These are phyloP conservation scores for Malurus elegans DNA, from an alignment of 2,113 vertebrate species.

Conservation along the genomic window DNA sequence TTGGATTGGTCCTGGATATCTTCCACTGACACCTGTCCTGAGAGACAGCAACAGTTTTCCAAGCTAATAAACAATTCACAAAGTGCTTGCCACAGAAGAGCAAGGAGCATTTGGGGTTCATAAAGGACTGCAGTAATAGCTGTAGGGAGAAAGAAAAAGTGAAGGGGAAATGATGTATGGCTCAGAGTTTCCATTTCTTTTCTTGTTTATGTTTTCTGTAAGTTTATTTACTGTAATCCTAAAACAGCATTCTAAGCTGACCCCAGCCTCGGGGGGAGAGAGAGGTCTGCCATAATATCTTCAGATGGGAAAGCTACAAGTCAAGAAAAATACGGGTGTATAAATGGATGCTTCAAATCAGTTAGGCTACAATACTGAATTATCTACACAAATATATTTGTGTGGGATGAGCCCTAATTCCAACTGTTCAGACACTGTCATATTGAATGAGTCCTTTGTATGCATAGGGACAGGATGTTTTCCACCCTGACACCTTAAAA, in stretches of 20 bases:
- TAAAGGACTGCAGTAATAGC: neutral
- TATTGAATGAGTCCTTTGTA: neutral
- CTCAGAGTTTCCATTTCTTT: neutral
- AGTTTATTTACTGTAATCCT: conserved; percentile 35
- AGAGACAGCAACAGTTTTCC: conserved; percentile 28
- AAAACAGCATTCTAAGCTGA: neutral
- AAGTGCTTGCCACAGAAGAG: conserved; percentile 4
- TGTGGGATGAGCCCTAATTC: neutral
- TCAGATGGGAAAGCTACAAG: neutral
- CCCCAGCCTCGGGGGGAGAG: neutral
- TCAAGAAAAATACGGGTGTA: neutral
- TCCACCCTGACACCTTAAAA: conserved; percentile 31
- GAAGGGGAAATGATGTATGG: neutral
- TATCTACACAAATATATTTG: neutral
- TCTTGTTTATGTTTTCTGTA: neutral
- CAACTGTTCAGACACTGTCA: neutral
- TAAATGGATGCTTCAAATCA: neutral
- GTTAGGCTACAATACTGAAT: neutral
- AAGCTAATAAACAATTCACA: conserved; percentile 36
- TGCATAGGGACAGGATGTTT: neutral
- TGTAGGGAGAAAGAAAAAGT: neutral
- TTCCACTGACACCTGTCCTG: neutral
- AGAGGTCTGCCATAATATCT: neutral
- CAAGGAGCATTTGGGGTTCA: conserved; percentile 3
- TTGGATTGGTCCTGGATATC: neutral